These are phyloP conservation scores for Gracilinanus agilis DNA, from an alignment of 2,113 vertebrate genomes.

Conservation along the genomic window DNA sequence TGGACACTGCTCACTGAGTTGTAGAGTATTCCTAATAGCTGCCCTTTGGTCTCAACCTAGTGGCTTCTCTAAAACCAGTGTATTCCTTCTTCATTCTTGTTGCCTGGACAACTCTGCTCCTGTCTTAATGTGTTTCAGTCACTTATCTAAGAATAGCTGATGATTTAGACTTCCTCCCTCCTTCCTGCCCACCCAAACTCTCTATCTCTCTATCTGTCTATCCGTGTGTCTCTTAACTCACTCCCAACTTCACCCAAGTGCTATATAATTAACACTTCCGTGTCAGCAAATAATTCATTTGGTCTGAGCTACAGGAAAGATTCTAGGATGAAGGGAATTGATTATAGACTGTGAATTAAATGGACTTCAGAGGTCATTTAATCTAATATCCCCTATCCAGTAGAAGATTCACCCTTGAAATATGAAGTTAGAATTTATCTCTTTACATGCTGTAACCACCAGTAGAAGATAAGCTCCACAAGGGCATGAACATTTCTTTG, in stretches of 20 bases:
- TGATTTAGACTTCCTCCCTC: no score
- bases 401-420: not conserved
- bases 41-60: not conserved
- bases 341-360: not conserved
- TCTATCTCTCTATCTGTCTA: not conserved
- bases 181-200: not conserved
- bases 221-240: not conserved
- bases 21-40: not conserved
- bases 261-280: not conserved
- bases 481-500: not conserved
- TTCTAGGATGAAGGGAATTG: not conserved
- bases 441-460: not conserved
- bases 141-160: not conserved
- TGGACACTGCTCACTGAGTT: not conserved
- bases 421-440: not conserved
- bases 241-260: not conserved
- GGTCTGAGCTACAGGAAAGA: not conserved
- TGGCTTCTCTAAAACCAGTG: not conserved
- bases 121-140: not conserved
- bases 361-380: not conserved
- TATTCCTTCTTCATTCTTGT: not conserved
- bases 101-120: not conserved
- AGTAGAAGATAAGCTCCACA: not conserved
- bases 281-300: not conserved
- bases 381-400: not conserved